Evolutionary conservation across 1,140 invertebrate genomes (phyloP).

Genomic region (Oreohelix idahoensis): DNA sequence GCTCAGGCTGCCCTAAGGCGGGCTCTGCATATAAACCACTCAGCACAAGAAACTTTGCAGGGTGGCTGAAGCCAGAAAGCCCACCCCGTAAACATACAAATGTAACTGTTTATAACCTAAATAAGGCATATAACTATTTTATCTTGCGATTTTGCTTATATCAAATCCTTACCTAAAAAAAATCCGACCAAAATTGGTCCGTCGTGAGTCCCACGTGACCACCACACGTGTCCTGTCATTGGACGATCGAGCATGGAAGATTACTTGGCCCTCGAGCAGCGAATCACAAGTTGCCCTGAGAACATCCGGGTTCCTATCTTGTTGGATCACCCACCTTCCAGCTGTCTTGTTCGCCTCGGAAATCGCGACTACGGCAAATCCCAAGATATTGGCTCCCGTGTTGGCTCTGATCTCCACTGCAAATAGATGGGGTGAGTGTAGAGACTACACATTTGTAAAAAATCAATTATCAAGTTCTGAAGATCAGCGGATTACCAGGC

Average conservation of each 20-base stretch:
- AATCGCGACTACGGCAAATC: constrained; percentile 1
- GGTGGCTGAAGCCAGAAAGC: no score
- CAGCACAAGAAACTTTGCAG: no score
- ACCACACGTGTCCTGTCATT: background rate
- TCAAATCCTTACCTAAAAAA: constrained; percentile 13
- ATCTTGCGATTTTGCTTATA: no score
- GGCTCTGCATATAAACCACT: no score
- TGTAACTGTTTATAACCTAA: no score
- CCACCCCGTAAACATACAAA: no score
- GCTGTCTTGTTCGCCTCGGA: background rate
- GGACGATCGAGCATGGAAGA: constrained; percentile 1
- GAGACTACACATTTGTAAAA: background rate
- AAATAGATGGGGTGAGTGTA: no score
- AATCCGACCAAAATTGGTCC: constrained; percentile 9
- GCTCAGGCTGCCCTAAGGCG: no score
- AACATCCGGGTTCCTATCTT: background rate
- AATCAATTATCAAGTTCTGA: background rate
- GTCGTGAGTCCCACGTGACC: background rate
- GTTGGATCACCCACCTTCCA: background rate
- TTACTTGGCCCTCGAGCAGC: constrained; percentile 14
- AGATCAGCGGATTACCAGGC: background rate
- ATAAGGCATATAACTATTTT: no score
- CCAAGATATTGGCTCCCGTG: background rate
- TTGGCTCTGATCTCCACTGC: background rate
- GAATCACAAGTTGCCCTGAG: constrained; percentile 11